A percentile compares a stretch with the other conserved stretches of the same genome.
phyloP scores from a whole-genome alignment of 2,888 invertebrate species.

The Yponomeuta sedellus region DNA sequence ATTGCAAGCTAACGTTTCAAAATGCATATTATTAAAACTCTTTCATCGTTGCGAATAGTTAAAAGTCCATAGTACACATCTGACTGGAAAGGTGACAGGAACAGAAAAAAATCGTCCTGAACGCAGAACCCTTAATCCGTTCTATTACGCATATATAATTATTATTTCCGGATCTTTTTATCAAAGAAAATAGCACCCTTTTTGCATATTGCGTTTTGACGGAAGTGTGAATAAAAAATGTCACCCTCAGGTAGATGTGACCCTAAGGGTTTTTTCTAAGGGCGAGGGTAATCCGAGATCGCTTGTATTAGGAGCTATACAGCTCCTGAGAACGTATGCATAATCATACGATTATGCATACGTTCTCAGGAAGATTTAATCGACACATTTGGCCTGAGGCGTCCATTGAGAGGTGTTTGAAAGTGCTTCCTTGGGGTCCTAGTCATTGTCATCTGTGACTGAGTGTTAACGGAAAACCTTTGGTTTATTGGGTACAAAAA shows the following conservation, averaged over 20 bases:
- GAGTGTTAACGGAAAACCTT: conserved; percentile 41
- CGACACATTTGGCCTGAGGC: conserved; percentile 51
- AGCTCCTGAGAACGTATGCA: no score
- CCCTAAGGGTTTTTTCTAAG: conserved; percentile 54
- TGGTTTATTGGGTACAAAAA: background rate
- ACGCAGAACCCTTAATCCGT: conserved; percentile 65
- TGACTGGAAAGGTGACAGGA: conserved; percentile 69
- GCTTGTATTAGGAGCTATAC: conserved; percentile 52
- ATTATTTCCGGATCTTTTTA: conserved; percentile 69
- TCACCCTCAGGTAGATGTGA: conserved; percentile 72
- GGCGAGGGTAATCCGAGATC: conserved; percentile 59
- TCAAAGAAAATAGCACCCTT: conserved; percentile 73
- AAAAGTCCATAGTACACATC: conserved; percentile 53
- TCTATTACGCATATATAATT: conserved; percentile 76
- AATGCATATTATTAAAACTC: conserved; percentile 62
- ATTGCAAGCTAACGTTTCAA: conserved; percentile 45
- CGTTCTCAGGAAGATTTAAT: conserved; percentile 72
- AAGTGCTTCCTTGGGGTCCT: conserved; percentile 51
- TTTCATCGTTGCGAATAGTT: conserved; percentile 36
- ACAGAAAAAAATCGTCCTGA: conserved; percentile 58
- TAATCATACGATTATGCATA: conserved; percentile 73
- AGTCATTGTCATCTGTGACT: conserved; percentile 35
- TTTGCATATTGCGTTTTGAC: conserved; percentile 70
- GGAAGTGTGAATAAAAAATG: conserved; percentile 75
- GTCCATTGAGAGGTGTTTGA: conserved; percentile 31